Base-by-base conservation (phyloP, 2,113 vertebrate species). In the Eupsittula cactorum region DNA sequence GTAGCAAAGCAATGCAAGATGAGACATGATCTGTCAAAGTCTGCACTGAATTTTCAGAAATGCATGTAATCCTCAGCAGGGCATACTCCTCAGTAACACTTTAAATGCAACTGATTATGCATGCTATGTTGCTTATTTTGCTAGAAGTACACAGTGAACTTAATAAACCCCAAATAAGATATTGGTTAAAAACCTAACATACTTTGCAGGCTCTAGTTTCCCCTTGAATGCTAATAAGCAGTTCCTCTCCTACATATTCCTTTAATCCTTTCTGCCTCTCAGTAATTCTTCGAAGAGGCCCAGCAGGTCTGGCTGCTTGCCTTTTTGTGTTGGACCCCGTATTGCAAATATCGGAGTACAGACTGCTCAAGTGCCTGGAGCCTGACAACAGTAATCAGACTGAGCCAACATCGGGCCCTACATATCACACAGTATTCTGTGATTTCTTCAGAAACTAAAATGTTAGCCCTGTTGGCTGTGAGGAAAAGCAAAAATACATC, bases 371-470 rank as follows among this genome's bases (percentile, higher is more conserved):
- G 76, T 55, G 42, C 60, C 69, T 49, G 24, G 13, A 92, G 33
- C 47, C 31, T 49, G n/a, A 35, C 25, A 60, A 13, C 50, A 42
- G 41, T 35, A 46, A 13, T 11, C 17, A 23, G 63, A 37, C 16
- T 2, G 10, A 91, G 47, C 31, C 63, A 46, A 41, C 25, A 16
- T 6, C 9, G 39, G 31, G 23, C 14, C 17, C 46, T n/a, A 28
- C 1, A 0, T 11, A 8, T 44, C 33, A 16, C 9, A 10, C 17
- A 64, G 41, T 2, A 0, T 65, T 63, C 65, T 49, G 50, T 41
- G 29, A 53, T 78, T 84, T 91, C 13, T 27, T 50, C 35, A 27
- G 10, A 69, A 82, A 44, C 9, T 15, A 11, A 85, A 80, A 46
- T 14, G 23, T 64, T 70, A 35, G 21, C 23, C 27, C 10, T 29